Percentiles rank a stretch among this genome's conserved stretches.
Conservation (phyloP, 2,113 vertebrate genomes). For the Cacatua alba region DNA sequence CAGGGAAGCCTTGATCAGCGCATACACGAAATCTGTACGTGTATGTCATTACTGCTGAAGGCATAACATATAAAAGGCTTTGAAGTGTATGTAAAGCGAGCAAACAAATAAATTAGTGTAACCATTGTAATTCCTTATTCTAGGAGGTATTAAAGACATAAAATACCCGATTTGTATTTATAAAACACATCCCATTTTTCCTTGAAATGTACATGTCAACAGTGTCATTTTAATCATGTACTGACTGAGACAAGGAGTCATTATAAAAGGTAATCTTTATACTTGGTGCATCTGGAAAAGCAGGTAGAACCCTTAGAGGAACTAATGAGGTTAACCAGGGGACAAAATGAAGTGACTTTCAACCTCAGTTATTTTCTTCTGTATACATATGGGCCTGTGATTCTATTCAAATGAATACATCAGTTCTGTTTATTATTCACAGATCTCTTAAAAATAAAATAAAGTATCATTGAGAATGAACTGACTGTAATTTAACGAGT, state of each 20-base stretch:
- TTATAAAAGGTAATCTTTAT: not conserved
- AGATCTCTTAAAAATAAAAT: not conserved
- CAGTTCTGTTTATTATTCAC: not conserved
- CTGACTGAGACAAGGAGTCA: not conserved
- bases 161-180: not conserved
- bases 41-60: not conserved
- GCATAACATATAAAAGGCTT: not conserved
- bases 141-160: not conserved
- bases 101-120: not conserved
- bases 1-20: not conserved
- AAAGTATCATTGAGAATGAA: not conserved
- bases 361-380: not conserved
- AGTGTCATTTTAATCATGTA: not conserved
- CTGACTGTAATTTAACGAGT: not conserved
- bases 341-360: not conserved
- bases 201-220: not conserved
- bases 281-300: not conserved
- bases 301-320: not conserved
- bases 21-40: not conserved
- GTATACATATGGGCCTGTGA: not conserved
- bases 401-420: not conserved
- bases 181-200: not conserved
- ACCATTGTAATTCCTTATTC: not conserved
- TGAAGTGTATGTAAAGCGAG: not conserved
- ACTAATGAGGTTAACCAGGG: not conserved